These are phyloP conservation scores for Corythoichthys intestinalis DNA, from an alignment of 2,113 vertebrate species.

Conservation along the genomic window DNA sequence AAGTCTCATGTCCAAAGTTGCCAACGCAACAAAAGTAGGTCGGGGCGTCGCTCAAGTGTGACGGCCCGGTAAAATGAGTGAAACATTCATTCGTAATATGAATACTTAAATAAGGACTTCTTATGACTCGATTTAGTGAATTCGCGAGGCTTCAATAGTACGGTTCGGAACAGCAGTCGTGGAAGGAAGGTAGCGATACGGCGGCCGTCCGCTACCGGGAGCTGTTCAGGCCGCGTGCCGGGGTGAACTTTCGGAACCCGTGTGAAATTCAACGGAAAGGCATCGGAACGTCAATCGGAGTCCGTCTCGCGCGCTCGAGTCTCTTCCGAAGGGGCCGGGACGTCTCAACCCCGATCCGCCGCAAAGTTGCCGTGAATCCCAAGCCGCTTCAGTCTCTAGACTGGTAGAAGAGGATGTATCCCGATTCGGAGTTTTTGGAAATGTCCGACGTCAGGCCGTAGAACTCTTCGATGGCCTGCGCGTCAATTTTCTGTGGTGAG, in stretches of 20 bases:
- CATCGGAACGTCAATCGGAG: neutral
- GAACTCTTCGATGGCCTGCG: conserved; percentile 91
- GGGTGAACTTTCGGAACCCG: too few relatives aligned
- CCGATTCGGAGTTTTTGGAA: conserved; percentile 92
- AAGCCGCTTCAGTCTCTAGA: conserved; percentile 81
- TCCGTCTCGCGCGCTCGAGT: neutral
- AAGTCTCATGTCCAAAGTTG: conserved; percentile 32
- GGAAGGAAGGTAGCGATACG: neutral
- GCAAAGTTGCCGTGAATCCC: conserved; percentile 29
- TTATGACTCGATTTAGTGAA: neutral
- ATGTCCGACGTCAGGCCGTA: conserved; percentile 91
- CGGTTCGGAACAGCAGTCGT: neutral
- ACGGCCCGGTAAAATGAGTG: conserved; percentile 41
- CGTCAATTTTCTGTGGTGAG: conserved; percentile 82
- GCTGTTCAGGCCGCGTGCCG: neutral
- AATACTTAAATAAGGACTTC: conserved; percentile 35
- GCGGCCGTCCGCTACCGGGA: neutral
- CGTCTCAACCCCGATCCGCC: conserved; percentile 20
- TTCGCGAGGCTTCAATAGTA: neutral
- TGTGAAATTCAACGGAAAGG: too few relatives aligned
- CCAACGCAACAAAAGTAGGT: conserved; percentile 48
- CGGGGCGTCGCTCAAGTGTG: conserved; percentile 39
- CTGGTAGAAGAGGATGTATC: conserved; percentile 93
- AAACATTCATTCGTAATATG: conserved; percentile 47
- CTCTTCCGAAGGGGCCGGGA: conserved; percentile 23